phyloP scores from a whole-genome alignment of 2,797 vertebrate species.

The Melanotaenia boesemani region DNA sequence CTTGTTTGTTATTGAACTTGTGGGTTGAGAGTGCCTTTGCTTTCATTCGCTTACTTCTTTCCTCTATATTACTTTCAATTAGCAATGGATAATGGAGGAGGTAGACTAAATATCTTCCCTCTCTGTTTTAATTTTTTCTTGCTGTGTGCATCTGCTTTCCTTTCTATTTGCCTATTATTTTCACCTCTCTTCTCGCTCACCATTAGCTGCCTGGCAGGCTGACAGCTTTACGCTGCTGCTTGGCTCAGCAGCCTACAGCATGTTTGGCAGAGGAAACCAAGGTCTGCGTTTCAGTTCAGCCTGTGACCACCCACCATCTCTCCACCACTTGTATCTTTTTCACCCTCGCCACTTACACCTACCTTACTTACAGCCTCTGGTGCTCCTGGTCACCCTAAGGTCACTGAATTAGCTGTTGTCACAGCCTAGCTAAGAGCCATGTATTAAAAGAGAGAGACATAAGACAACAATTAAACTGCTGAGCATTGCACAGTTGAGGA shows the following conservation, averaged over 20 bases:
- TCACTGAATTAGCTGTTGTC: slow-evolving; percentile 55
- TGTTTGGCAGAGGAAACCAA: slow-evolving; percentile 36
- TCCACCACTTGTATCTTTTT: background rate
- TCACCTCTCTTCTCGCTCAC: slow-evolving; percentile 17
- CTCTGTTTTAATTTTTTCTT: slow-evolving; percentile 7
- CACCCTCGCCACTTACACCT: background rate
- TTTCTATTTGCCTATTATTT: slow-evolving; percentile 21
- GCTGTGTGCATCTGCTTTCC: slow-evolving; percentile 11
- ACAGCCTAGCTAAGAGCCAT: slow-evolving; percentile 44
- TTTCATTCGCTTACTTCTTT: background rate
- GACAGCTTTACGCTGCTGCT: slow-evolving; percentile 29
- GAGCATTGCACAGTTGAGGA: slow-evolving; percentile 54
- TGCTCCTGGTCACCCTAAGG: slow-evolving; percentile 40
- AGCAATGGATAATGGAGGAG: background rate
- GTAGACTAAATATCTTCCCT: slow-evolving; percentile 1
- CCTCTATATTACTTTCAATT: slow-evolving; percentile 15
- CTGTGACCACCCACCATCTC: background rate
- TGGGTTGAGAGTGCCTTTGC: slow-evolving; percentile 29
- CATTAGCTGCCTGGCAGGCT: slow-evolving; percentile 36
- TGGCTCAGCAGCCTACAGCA: slow-evolving; percentile 29
- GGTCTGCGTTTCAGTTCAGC: slow-evolving; percentile 11
- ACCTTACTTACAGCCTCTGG: slow-evolving; percentile 2
- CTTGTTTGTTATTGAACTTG: slow-evolving; percentile 22
- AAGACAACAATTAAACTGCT: slow-evolving; percentile 67
- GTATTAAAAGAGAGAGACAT: slow-evolving; percentile 29